Conservation (phyloP, 1,140 invertebrate genomes). For the Coptotermes formosanus region DNA sequence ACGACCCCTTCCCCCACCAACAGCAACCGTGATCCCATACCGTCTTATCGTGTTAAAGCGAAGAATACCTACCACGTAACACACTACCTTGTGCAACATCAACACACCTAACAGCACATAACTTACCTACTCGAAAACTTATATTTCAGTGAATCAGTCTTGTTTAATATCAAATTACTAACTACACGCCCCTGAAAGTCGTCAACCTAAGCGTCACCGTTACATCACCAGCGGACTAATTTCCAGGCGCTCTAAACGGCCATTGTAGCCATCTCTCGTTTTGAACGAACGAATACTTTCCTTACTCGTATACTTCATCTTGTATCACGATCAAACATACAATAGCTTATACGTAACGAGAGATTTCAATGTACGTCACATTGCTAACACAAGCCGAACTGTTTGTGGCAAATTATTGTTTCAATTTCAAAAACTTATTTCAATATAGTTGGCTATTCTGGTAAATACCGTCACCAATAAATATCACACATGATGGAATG, state of each 20-base stretch:
- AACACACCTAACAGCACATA: constrained; percentile 24
- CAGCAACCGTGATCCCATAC: neutral
- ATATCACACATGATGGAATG: neutral
- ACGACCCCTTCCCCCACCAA: neutral
- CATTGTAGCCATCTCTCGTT: neutral
- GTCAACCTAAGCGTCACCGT: constrained; percentile 39
- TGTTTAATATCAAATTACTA: neutral
- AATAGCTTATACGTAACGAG: no score
- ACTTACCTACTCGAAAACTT: neutral
- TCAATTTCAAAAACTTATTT: neutral
- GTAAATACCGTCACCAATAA: neutral
- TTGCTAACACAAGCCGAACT: no score
- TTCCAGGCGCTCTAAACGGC: constrained; percentile 7
- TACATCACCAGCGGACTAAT: constrained; percentile 38
- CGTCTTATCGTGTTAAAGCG: neutral
- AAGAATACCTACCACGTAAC: neutral
- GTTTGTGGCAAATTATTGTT: neutral
- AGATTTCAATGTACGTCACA: no score
- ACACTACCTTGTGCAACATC: neutral
- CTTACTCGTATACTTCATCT: neutral
- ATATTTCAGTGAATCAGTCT: neutral
- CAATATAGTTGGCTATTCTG: neutral
- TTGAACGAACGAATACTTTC: no score
- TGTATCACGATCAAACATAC: no score
- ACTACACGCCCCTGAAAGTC: constrained; percentile 34